Conservation (phyloP, 2,113 vertebrate species). For the Mesembrinibis cayennensis region DNA sequence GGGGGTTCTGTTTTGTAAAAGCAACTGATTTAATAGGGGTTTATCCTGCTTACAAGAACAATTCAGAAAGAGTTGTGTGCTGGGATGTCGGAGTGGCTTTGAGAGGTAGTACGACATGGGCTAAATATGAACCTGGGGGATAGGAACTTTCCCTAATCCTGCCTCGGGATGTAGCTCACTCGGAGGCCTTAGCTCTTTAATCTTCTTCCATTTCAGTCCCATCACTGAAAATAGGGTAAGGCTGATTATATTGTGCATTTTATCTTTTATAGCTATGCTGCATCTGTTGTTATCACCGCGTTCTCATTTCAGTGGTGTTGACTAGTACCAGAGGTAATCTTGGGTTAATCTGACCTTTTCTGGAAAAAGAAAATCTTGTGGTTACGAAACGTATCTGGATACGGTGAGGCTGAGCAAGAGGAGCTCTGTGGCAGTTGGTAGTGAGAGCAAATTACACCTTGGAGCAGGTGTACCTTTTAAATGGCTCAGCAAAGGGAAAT, state of each 20-base stretch:
- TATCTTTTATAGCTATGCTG: not conserved
- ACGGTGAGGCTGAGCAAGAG: not conserved
- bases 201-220: slow-evolving; percentile 8
- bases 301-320: not conserved
- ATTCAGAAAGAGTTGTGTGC: accelerated
- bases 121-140: not conserved
- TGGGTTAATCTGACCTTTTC: not conserved
- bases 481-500: not conserved
- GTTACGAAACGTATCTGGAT: not conserved
- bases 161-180: not conserved
- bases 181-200: not conserved
- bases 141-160: slow-evolving; percentile 27
- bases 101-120: not conserved
- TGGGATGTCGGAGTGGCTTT: not conserved
- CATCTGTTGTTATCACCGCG: not conserved
- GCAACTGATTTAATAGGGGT: not conserved
- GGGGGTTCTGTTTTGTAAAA: not conserved
- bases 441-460: not conserved
- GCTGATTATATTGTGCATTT: slow-evolving; percentile 60
- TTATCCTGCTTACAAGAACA: not conserved
- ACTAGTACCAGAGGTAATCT: not conserved
- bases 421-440: not conserved
- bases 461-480: accelerated
- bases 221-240: slow-evolving; percentile 29
- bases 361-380: not conserved